phyloP scores from a whole-genome alignment of 2,113 vertebrate species.

The Seriola rivoliana region DNA sequence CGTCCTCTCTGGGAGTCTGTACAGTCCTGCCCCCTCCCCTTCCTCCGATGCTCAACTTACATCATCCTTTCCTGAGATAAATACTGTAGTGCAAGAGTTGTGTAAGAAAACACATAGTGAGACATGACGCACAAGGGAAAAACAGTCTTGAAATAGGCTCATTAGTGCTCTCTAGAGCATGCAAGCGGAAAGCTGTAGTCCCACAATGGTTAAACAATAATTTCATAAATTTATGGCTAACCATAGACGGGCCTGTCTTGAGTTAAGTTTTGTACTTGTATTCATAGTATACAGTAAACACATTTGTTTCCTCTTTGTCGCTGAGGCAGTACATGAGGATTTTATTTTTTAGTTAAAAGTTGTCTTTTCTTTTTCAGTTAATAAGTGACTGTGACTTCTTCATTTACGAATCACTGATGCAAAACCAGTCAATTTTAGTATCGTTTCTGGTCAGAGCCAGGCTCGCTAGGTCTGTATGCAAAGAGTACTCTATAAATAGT shows the following conservation, averaged over 20 bases:
- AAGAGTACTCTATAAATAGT: constrained; percentile 38
- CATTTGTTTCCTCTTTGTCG: not conserved
- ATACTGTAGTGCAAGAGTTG: constrained; percentile 49
- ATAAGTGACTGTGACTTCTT: constrained; percentile 3
- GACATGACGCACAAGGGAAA: not conserved
- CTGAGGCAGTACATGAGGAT: not conserved
- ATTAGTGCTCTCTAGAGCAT: not conserved
- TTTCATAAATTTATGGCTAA: not conserved
- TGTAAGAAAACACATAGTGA: constrained; percentile 36
- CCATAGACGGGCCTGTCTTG: constrained; percentile 2
- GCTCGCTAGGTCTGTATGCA: constrained; percentile 39
- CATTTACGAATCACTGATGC: constrained; percentile 47
- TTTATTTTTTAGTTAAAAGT: not conserved
- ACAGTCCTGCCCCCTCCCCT: constrained; percentile 22
- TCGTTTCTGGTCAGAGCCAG: constrained; percentile 31
- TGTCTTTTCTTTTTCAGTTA: not conserved
- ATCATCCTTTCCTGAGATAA: constrained; percentile 54
- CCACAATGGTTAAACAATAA: constrained; percentile 5
- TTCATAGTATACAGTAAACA: not conserved
- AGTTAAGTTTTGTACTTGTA: not conserved
- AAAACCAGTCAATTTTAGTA: constrained; percentile 46
- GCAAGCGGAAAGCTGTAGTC: not conserved
- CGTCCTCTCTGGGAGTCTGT: constrained; percentile 29
- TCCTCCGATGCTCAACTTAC: constrained; percentile 25
- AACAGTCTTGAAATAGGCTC: constrained; percentile 24